Evolutionary conservation across 2,113 vertebrate species (phyloP).

Genomic region (Anser cygnoides): DNA sequence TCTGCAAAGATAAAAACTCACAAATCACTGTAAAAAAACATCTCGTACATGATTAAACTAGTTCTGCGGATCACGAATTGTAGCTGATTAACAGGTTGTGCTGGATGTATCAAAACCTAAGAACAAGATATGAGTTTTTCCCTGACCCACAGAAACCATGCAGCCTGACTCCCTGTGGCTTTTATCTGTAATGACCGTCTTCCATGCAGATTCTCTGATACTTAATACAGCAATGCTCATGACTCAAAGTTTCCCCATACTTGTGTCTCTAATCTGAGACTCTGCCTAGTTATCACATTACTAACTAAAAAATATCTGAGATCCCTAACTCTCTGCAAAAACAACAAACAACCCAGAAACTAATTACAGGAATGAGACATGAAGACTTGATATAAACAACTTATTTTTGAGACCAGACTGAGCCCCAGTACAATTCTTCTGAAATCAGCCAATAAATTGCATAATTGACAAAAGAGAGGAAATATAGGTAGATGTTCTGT

Average conservation of each 20-base stretch:
- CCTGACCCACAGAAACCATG: not conserved
- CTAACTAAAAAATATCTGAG: not conserved
- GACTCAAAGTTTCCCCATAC: not conserved
- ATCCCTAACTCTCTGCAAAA: not conserved
- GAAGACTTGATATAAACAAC: not conserved
- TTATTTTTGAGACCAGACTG: not conserved
- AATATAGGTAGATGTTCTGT: not conserved
- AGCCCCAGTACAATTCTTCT: not conserved
- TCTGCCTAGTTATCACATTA: not conserved
- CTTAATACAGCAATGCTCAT: not conserved
- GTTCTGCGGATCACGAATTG: not conserved
- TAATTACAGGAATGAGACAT: not conserved
- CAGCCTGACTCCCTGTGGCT: not conserved
- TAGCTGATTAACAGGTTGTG: not conserved
- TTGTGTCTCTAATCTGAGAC: not conserved
- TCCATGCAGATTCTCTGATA: not conserved
- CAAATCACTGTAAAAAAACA: not conserved
- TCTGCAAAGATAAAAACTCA: not conserved
- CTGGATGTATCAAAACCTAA: slow-evolving; percentile 23
- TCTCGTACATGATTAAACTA: not conserved
- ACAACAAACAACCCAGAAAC: not conserved
- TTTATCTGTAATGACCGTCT: not conserved
- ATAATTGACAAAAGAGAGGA: not conserved
- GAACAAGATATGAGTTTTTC: not conserved
- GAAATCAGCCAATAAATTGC: not conserved